Base-by-base conservation (phyloP, 2,797 vertebrate genomes). In the Ispidina picta region DNA sequence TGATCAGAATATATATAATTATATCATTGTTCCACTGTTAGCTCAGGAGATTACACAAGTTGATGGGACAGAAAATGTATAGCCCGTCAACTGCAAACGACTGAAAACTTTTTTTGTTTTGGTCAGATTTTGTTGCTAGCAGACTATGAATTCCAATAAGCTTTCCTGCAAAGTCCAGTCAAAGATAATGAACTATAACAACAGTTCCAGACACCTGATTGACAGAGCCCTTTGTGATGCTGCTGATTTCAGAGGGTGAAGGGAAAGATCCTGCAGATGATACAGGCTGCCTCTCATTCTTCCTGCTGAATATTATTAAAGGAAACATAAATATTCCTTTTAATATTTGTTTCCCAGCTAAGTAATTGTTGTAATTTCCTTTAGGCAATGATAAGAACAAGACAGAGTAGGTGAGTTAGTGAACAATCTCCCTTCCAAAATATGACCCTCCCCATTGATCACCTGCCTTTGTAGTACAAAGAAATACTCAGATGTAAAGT, bases 291-390 rank as follows among this genome's bases (percentile, higher is more conserved):
- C 76, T 87, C 23, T 86, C 29, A 5, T 75, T 86, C 39, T 77
- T 82, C 37, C 22, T 68, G 44, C 28, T 60, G 28, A 87, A 66
- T 56, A 63, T 80, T 83, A 91, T 89, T 89, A 86, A 78, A 90
- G 25, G 25, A 83, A 83, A 58, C 25, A 79, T 63, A 80, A 80
- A 89, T 77, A 77, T 71, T 77, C 78, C 15, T 81, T 92, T 92
- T 89, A 80, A 89, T 92, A 92, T 87, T 90, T 59, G 13, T 59
- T 93, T 87, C 21, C 33, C 51, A 83, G 31, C 10, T 75, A 93
- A 93, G 35, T 77, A 94, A 65, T 58, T 87, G 25, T 60, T 84
- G 43, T 83, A 72, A 92, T 93, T 94, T 95, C 86, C 84, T 87
- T 83, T 63, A 79, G 63, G 55, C 35, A 52, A 9, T 1, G 79